Evolutionary conservation across 2,797 vertebrate species (phyloP).

Genomic region (Muscicapa comitata): DNA sequence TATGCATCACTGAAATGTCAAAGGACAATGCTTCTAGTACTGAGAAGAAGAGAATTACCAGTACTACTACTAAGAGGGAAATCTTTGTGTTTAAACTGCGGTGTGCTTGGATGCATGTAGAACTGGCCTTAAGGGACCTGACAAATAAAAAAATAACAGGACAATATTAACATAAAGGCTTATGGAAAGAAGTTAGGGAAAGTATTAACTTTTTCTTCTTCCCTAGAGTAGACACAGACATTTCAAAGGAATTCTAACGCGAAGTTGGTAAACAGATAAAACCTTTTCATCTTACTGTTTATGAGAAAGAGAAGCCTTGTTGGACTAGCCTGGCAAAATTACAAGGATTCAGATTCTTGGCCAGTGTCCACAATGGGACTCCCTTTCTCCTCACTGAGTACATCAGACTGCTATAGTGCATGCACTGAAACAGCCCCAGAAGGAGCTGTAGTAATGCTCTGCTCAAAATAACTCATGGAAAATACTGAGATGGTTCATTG

Average conservation of each 20-base stretch:
- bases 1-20: not conserved
- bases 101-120: not conserved
- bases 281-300: not conserved
- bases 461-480: not conserved
- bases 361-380: not conserved
- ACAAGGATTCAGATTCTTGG: not conserved
- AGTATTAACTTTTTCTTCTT: not conserved
- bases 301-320: not conserved
- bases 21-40: not conserved
- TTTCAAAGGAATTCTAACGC: constrained; percentile 15
- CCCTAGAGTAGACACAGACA: not conserved
- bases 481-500: not conserved
- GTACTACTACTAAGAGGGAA: not conserved
- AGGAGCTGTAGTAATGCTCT: not conserved
- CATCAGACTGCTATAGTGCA: not conserved
- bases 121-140: not conserved
- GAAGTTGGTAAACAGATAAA: not conserved
- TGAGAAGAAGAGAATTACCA: not conserved
- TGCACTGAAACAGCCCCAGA: not conserved
- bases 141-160: not conserved
- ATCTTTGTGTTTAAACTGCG: not conserved
- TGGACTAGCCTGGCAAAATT: not conserved
- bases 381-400: not conserved
- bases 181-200: not conserved
- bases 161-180: not conserved